Conservation (phyloP, 2,797 vertebrate species). For the Apodemus agrarius region DNA sequence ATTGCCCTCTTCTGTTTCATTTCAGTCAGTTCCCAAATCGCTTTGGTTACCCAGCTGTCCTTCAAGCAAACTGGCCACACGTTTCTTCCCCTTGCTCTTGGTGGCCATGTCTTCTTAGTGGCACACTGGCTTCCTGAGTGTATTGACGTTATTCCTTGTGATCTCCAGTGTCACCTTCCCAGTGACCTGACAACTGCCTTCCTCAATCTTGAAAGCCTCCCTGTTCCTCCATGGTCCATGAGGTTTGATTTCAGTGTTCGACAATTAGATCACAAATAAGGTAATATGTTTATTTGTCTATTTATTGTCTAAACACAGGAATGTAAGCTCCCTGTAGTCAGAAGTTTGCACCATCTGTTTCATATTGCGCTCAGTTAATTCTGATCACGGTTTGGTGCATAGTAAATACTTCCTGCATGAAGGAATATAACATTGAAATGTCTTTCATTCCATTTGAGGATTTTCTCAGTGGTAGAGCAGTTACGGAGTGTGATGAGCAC, state of each 20-base stretch:
- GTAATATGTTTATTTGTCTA: background rate
- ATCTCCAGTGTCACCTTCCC: background rate
- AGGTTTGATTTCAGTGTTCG: background rate
- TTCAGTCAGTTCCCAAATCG: constrained; percentile 80
- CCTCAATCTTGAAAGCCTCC: background rate
- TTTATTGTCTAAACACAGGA: background rate
- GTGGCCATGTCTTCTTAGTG: background rate
- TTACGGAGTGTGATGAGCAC: background rate
- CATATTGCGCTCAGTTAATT: background rate
- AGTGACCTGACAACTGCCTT: background rate
- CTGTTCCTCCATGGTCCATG: background rate
- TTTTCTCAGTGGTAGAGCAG: background rate
- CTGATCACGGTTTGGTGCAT: background rate
- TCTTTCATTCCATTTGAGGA: background rate
- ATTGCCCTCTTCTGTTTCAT: constrained; percentile 83
- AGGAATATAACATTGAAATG: constrained; percentile 16
- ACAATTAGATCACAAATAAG: background rate
- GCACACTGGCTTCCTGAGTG: background rate
- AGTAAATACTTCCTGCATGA: background rate
- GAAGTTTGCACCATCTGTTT: background rate
- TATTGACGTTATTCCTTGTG: background rate
- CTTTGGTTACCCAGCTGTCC: background rate
- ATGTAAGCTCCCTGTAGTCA: background rate
- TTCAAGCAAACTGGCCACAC: no score
- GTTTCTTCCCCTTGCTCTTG: background rate